Evolutionary conservation across 2,113 vertebrate genomes (phyloP).

Genomic region (Indicator indicator): DNA sequence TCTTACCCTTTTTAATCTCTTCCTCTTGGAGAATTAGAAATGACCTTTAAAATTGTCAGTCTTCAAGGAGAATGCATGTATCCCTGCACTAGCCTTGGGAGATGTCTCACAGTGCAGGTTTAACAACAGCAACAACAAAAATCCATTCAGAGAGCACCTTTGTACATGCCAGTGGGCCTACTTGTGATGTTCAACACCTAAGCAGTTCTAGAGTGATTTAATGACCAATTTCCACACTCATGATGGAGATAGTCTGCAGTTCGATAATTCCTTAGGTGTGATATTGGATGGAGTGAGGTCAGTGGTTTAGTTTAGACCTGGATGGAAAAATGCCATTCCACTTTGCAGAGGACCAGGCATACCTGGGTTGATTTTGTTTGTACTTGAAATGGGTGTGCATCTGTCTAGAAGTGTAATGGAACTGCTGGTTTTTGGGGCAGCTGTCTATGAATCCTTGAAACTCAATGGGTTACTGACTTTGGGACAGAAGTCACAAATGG

Average conservation of each 20-base stretch:
- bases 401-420: background rate
- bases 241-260: background rate
- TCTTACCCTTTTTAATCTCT: background rate
- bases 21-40: background rate
- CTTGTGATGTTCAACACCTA: background rate
- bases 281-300: background rate
- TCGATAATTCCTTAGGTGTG: background rate
- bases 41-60: background rate
- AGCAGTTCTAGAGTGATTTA: background rate
- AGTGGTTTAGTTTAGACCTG: too few relatives aligned
- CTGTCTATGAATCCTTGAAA: background rate
- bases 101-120: background rate
- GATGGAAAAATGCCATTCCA: background rate
- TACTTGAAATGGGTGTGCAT: background rate
- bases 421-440: background rate
- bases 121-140: background rate
- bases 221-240: background rate
- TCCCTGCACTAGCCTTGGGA: background rate
- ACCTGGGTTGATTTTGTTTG: background rate
- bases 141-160: background rate
- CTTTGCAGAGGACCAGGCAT: background rate
- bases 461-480: background rate
- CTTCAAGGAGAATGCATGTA: background rate
- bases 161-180: background rate
- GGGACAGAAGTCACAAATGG: background rate